Evolutionary conservation across 2,113 vertebrate species (phyloP).

Genomic region (Pyrgilauda ruficollis): DNA sequence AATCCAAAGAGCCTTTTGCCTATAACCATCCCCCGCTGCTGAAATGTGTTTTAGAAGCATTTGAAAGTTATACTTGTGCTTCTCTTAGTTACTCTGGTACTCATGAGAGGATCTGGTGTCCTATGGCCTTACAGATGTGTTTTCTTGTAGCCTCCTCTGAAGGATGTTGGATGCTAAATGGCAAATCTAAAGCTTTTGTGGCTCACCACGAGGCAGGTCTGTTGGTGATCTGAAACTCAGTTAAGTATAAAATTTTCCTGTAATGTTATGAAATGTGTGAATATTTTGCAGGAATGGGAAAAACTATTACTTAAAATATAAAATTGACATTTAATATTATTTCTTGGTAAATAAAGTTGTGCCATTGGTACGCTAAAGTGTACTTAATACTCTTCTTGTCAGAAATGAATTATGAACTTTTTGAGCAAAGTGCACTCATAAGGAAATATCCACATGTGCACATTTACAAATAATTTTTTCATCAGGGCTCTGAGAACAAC

Average conservation of each 20-base stretch:
- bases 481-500: background rate
- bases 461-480: background rate
- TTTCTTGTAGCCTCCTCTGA: background rate
- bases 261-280: background rate
- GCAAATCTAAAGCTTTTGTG: background rate
- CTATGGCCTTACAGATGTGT: background rate
- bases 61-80: background rate
- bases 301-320: background rate
- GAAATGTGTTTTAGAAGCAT: background rate
- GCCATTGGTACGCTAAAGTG: background rate
- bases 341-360: background rate
- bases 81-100: background rate
- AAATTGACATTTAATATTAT: background rate
- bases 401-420: background rate
- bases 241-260: background rate
- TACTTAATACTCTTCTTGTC: background rate
- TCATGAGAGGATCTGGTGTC: background rate
- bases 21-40: background rate
- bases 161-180: background rate
- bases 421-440: background rate
- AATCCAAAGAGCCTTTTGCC: background rate
- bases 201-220: background rate
- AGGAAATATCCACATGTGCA: background rate
- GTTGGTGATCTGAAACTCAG: background rate
- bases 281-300: background rate